Evolutionary conservation across 2,797 vertebrate species (phyloP), one percentile per base, ranked within the genome.

Genomic region (Craterocephalus amniculus): DNA sequence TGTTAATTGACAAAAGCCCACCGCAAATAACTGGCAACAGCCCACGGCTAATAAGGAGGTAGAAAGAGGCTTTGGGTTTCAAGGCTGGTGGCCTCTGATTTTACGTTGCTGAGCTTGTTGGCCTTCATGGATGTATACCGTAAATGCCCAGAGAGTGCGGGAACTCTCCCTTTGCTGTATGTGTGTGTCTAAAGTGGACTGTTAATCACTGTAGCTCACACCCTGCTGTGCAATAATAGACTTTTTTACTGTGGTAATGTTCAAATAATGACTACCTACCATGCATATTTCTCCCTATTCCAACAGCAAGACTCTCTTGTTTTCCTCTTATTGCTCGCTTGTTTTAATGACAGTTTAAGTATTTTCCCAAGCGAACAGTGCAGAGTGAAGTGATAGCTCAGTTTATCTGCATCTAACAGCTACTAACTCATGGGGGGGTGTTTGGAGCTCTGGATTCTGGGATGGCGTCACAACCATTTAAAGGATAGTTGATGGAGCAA

Each of bases 191-290:
- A 64, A 83, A 55, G 2, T 62, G 67, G 73, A 86, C 69, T 49
- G 68, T 77, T 22, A 40, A 20, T 31, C 22, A 52, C 70, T 2
- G 14, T 4, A 59, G 31, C 24, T 4, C 59, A 52, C 35, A 60
- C 49, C 84, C 80, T 75, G 78, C 88, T 89, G 83, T 51, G 72
- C 80, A 67, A 9, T 90, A 82, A 90, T 87, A 87, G 26, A 80
- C 75, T 79, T 83, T 83, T 76, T 74, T 61, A 79, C 77, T 36
- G 63, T 65, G 63, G 58, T 88, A 84, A 85, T 87, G 67, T 83
- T 79, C 56, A 43, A 57, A 81, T 84, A 89, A 90, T 86, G 76
- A 87, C 79, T 80, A 55, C 76, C 80, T 70, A 58, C 76, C 40
- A 58, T 49, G 66, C 57, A 70, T 43, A 55, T 67, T 70, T 58